Percentiles rank a stretch among this genome's conserved stretches.
Conservation (phyloP, 1,140 invertebrate genomes). For the Hylaeus volcanicus region DNA sequence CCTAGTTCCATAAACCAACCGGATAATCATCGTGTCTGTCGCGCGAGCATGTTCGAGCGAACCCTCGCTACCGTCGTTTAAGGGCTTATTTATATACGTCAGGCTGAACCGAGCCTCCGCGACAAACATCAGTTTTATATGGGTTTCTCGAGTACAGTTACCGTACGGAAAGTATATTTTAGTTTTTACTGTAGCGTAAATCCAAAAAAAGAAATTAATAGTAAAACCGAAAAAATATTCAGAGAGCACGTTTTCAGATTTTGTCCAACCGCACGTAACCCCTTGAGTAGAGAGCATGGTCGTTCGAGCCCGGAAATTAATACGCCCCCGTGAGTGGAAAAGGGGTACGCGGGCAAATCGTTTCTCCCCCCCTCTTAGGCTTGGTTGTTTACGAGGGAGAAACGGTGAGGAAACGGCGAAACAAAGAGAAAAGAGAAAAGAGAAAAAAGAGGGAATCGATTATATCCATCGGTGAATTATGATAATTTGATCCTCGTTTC, state of each 20-base stretch:
- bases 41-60: slow-evolving; percentile 6
- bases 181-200: no score
- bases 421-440: no score
- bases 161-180: no score
- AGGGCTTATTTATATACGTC: neutral
- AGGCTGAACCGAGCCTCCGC: no score
- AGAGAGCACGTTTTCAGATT: no score
- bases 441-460: slow-evolving; percentile 7
- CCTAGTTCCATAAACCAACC: slow-evolving; percentile 56
- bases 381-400: neutral
- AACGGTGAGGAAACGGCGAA: neutral
- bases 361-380: neutral
- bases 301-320: slow-evolving; percentile 23
- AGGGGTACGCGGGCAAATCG: neutral
- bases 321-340: slow-evolving; percentile 22
- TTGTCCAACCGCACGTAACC: no score
- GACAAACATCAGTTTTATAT: no score
- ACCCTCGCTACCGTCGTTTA: slow-evolving; percentile 22
- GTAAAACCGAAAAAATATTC: no score
- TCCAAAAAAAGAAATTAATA: no score
- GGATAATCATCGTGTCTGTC: slow-evolving; percentile 58
- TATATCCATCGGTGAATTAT: slow-evolving; percentile 25
- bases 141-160: no score
- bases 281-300: neutral
- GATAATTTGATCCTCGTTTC: slow-evolving; percentile 6